These are phyloP conservation scores for Temnothorax rugatulus DNA, from an alignment of 2,888 invertebrate species.

Conservation along the genomic window DNA sequence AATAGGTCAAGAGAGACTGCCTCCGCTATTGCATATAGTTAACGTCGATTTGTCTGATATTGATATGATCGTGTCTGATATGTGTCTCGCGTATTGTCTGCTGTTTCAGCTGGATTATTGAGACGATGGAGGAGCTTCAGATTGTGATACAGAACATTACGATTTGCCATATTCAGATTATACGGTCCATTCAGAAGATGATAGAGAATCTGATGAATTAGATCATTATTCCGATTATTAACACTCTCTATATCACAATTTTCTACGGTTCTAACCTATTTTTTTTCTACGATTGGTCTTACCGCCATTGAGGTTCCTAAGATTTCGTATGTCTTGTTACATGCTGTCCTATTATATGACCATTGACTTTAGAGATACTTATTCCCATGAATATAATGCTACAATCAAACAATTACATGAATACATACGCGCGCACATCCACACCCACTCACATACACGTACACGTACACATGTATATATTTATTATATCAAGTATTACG, in stretches of 20 bases:
- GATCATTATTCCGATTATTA: neutral
- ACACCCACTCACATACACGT: neutral
- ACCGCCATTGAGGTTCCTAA: neutral
- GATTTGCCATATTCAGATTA: neutral
- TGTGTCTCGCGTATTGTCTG: no score
- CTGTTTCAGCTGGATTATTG: no score
- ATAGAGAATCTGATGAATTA: neutral
- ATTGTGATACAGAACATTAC: constrained; percentile 1
- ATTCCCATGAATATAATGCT: neutral
- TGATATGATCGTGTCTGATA: neutral
- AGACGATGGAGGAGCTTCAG: no score
- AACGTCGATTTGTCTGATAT: constrained; percentile 74
- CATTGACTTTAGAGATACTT: neutral
- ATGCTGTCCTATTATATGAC: neutral
- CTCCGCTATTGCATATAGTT: constrained; percentile 80
- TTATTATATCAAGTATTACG: neutral
- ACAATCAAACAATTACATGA: neutral
- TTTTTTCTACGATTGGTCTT: neutral
- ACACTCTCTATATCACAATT: neutral
- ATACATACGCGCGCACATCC: neutral
- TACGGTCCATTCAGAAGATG: neutral
- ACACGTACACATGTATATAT: no score
- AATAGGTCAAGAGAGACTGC: constrained; percentile 67
- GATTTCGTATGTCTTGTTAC: neutral
- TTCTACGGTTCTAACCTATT: neutral